Evolutionary conservation across 1,140 invertebrate genomes (phyloP).

Genomic region (Leptinotarsa texana): DNA sequence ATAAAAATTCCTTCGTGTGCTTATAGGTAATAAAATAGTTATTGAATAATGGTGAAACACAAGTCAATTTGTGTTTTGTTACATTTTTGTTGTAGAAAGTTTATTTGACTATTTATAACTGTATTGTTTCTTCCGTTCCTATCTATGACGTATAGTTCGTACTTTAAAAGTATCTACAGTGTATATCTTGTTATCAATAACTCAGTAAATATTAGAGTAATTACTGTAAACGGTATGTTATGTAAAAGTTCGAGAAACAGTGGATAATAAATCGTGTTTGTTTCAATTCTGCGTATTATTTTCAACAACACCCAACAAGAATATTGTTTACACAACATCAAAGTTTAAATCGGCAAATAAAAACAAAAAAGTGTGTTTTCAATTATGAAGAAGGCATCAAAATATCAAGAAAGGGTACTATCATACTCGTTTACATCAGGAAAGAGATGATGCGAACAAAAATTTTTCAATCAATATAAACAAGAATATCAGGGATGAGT

Average conservation of each 20-base stretch:
- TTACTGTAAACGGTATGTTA: constrained; percentile 42
- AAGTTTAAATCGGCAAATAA: no score
- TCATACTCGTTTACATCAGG: no score
- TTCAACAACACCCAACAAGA: no score
- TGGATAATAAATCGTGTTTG: constrained; percentile 14
- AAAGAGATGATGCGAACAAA: no score
- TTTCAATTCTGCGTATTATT: not conserved
- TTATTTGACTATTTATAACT: constrained; percentile 30
- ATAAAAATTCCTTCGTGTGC: constrained; percentile 6
- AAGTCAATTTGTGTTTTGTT: not conserved
- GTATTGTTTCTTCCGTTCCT: constrained; percentile 36
- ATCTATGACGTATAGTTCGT: constrained; percentile 32
- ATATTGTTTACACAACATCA: no score
- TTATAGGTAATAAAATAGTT: constrained; percentile 4
- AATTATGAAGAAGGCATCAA: no score
- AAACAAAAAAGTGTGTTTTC: no score
- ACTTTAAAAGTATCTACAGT: constrained; percentile 35
- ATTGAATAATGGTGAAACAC: not conserved
- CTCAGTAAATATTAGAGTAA: constrained; percentile 33
- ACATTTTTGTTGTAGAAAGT: constrained; percentile 23
- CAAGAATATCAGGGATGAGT: no score
- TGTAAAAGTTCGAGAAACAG: constrained; percentile 36
- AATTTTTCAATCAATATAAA: no score
- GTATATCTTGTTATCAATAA: constrained; percentile 36
- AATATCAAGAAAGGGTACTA: no score